These are phyloP conservation scores for Eupithecia subfuscata DNA, from an alignment of 2,888 invertebrate species.

Conservation along the genomic window DNA sequence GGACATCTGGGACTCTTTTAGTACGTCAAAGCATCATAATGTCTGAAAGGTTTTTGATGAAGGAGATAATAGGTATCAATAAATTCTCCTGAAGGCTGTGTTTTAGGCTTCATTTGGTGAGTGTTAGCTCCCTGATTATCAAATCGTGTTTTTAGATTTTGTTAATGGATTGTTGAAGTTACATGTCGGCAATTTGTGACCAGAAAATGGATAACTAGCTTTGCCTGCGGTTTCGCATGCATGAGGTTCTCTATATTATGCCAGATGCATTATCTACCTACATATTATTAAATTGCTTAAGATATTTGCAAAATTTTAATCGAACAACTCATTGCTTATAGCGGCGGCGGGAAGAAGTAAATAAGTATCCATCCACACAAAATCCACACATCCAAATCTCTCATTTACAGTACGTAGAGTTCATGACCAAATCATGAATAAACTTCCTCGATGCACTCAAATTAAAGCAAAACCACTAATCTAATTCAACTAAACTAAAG, in stretches of 20 bases:
- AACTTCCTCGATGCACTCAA: background rate
- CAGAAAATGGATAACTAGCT: background rate
- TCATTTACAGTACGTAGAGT: background rate
- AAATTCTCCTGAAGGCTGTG: background rate
- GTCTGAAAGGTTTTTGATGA: background rate
- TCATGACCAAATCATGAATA: background rate
- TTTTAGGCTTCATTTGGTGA: background rate
- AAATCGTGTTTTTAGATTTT: no score
- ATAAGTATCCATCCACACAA: no score
- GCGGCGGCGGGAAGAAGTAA: no score
- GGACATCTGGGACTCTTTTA: background rate
- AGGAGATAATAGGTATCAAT: background rate
- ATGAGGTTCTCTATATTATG: no score
- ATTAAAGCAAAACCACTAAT: background rate
- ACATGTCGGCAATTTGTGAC: background rate
- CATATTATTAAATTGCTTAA: no score
- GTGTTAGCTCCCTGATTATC: background rate
- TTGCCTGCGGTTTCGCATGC: background rate
- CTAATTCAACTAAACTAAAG: background rate
- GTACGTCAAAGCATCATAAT: background rate
- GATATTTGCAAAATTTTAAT: no score
- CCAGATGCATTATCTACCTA: no score
- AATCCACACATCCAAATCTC: no score
- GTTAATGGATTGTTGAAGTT: background rate
- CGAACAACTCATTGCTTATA: no score